Evolutionary conservation across 64 coral and sea anemone species (phyloP).

Genomic region (Dendronephthya gigantea): DNA sequence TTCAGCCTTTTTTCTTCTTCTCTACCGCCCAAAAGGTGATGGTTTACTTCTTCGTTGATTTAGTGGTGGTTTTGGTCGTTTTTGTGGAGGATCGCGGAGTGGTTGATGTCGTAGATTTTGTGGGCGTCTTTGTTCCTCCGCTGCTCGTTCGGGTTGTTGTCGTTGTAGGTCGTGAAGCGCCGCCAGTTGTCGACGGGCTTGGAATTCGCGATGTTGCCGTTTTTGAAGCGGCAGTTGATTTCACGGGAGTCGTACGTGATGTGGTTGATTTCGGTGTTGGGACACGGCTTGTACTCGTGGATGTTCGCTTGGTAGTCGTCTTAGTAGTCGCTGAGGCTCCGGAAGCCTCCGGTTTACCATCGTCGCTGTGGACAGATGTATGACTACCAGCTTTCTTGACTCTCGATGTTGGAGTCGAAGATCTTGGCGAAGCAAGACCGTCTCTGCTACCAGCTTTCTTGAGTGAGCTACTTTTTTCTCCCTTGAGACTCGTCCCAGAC

Average conservation of each 20-base stretch:
- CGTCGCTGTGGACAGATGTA: not conserved
- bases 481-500: not conserved
- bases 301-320: not conserved
- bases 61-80: not conserved
- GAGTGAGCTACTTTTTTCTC: not conserved
- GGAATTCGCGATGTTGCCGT: not conserved
- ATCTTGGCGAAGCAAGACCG: not conserved
- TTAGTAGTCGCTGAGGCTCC: not conserved
- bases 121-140: not conserved
- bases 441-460: constrained; percentile 6
- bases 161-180: not conserved
- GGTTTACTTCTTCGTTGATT: constrained; percentile 4
- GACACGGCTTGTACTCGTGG: constrained; percentile 8
- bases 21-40: not conserved
- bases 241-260: not conserved
- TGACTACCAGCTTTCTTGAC: not conserved
- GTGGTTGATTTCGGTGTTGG: not conserved
- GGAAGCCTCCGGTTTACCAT: not conserved
- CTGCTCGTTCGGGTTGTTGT: not conserved
- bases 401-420: not conserved
- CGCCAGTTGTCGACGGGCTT: not conserved
- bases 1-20: not conserved
- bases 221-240: not conserved
- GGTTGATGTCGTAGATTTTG: not conserved
- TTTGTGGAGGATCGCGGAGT: not conserved